Percentiles rank a stretch among this genome's conserved stretches.
Conservation (phyloP, 2,797 vertebrate species). For the Acanthis flammea region DNA sequence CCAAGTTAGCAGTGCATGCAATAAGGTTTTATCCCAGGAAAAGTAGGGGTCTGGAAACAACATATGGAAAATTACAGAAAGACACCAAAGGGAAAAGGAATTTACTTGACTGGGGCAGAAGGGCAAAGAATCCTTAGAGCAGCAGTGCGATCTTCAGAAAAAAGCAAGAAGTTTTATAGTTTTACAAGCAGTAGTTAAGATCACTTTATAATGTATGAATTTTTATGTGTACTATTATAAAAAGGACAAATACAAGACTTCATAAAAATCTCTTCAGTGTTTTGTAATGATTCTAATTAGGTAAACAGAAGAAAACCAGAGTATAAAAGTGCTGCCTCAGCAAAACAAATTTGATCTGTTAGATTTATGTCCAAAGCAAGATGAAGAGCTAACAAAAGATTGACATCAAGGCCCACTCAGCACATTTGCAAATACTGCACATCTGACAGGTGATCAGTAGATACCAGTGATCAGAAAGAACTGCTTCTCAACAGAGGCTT, state of each 20-base stretch:
- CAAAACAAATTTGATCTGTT: background rate
- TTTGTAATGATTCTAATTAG: background rate
- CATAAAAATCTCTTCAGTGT: background rate
- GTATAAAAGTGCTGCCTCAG: background rate
- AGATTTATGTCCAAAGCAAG: background rate
- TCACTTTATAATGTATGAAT: background rate
- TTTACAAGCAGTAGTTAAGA: background rate
- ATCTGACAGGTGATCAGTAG: slow-evolving; percentile 28
- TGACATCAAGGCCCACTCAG: slow-evolving; percentile 19
- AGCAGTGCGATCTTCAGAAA: background rate
- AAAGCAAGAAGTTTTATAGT: background rate
- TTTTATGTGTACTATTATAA: background rate
- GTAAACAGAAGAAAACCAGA: background rate
- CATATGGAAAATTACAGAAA: background rate
- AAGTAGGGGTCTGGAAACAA: background rate
- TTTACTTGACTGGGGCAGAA: background rate
- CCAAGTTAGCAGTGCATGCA: slow-evolving; percentile 30
- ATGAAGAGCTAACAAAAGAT: background rate
- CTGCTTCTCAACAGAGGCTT: slow-evolving; percentile 65
- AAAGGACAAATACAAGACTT: background rate
- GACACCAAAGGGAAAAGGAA: background rate
- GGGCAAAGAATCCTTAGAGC: background rate
- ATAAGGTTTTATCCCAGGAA: background rate
- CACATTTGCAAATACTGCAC: slow-evolving; percentile 29
- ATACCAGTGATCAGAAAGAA: background rate